Base-by-base conservation (phyloP, 2,113 vertebrate genomes). In the Columbina picui region DNA sequence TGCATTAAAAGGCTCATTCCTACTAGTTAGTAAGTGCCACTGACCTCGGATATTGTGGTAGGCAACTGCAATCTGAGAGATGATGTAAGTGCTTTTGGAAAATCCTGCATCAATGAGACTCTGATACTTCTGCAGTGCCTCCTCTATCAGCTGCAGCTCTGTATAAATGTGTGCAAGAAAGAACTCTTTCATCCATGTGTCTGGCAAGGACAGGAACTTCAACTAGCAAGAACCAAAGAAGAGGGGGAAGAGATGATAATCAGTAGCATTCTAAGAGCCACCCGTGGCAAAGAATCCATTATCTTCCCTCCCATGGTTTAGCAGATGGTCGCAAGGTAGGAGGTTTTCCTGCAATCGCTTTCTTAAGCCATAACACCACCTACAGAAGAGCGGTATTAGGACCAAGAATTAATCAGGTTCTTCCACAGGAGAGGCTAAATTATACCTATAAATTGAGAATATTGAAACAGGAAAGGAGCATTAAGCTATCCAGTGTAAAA, bases 121-220 rank as follows among this genome's bases (percentile, higher is more conserved):
- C 97, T 99, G 99, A 95, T 99, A 99, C 93, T 99, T 99, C 96
- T 99, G 99, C 95, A 99, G 94, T 8, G 99, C 99, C 94, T 99
- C 99, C 93, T 99, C 99, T 97, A 99, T 99, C 98, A 99, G 98
- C 98, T 99, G 99, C 95, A 99, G 98, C 97, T 99, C 99, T 30
- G 99, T 99, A 96, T 99, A 99, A 98, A 99, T 99, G 97, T 99
- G 99, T 83, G 99, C 99, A 98, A 99, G 98, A 97, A 99, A 99
- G 98, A 99, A 99, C 95, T 99, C 99, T 97, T 98, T 99, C 97
- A 99, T 99, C 99, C 99, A 99, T 50, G 99, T 99, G 96, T 99
- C 99, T 61, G 99, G 99, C 96, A 99, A 97, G 92, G 99, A 99
- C 97, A 99, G 98, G 84, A 99, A 99, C 98, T 99, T 99, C 95